Evolutionary conservation across 2,888 invertebrate species (phyloP), one percentile per base, ranked within the genome.

Genomic region (Lypha dubia): DNA sequence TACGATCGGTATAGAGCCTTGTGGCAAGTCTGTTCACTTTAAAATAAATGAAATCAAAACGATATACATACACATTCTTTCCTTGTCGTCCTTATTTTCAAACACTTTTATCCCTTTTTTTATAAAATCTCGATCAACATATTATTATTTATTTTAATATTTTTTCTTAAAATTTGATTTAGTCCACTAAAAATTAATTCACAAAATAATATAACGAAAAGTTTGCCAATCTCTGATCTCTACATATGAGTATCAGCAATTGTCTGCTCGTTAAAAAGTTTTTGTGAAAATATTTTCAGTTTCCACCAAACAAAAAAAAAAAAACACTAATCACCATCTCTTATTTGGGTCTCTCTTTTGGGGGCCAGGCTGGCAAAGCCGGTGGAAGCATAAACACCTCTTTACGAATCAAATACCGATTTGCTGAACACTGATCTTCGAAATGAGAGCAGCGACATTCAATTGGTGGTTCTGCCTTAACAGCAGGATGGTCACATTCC

Each of bases 301-400:
- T 28, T 22, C 51, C 4, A 22, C n/a, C n/a, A n/a, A n/a, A n/a
- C n/a, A n/a, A n/a, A n/a, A n/a, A n/a, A n/a, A n/a, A 15, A 13
- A 13, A n/a, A n/a, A 63, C 13, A n/a, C n/a, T n/a, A n/a, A 13
- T 24, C 9, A 1, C 15, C 1, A 1, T 3, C 32, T 2, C 22
- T 67, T 32, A 58, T 22, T 68, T 74, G 17, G 73, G 74, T 17
- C 80, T 67, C n/a, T 80, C 65, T 17, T 73, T 79, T 20, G 67
- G 80, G 3, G 80, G 80, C 80, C 80, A 80, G 32, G 53, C 51
- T 4, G 80, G 80, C 28, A 80, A 9, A 3, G 68, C 17, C 0
- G 80, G 80, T 0, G 74, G 80, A 11, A 74, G 32, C 17, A 7
- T n/a, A 24, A 53, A 74, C 0, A 62, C 15, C 44, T 44, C 22